Evolutionary conservation across 2,797 vertebrate species (phyloP).

Genomic region (Myripristis jacobus): DNA sequence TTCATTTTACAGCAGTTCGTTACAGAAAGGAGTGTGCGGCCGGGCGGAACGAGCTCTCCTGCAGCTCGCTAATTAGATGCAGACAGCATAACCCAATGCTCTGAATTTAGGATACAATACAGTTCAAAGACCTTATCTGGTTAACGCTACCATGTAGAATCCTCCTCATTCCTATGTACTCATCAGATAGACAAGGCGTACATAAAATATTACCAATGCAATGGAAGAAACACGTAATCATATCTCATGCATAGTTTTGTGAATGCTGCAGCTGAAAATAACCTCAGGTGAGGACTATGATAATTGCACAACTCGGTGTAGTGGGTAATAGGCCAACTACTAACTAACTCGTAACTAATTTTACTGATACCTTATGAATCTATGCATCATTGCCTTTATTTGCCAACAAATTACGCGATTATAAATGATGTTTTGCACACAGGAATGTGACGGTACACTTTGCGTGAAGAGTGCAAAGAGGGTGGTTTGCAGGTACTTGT

Average conservation of each 20-base stretch:
- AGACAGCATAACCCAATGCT: conserved; percentile 54
- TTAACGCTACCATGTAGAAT: background rate
- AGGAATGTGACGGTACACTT: background rate
- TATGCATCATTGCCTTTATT: background rate
- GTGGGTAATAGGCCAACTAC: too few relatives aligned
- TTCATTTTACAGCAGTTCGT: conserved; percentile 53
- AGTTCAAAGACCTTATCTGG: conserved; percentile 5
- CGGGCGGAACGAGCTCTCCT: conserved; percentile 40
- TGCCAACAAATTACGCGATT: background rate
- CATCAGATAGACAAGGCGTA: background rate
- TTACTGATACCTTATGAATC: background rate
- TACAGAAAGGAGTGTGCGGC: conserved; percentile 32
- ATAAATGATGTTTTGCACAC: background rate
- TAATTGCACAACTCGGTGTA: background rate
- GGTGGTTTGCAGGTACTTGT: background rate
- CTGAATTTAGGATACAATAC: conserved; percentile 32
- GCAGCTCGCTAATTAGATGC: conserved; percentile 64
- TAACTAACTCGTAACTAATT: background rate
- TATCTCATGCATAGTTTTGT: too few relatives aligned
- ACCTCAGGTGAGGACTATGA: background rate
- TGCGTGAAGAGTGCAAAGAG: background rate
- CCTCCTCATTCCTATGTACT: background rate
- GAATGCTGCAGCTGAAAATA: background rate
- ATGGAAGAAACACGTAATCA: background rate
- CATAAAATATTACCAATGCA: background rate